phyloP scores from a whole-genome alignment of 2,113 vertebrate species.

The Myrmophylax atrothorax region DNA sequence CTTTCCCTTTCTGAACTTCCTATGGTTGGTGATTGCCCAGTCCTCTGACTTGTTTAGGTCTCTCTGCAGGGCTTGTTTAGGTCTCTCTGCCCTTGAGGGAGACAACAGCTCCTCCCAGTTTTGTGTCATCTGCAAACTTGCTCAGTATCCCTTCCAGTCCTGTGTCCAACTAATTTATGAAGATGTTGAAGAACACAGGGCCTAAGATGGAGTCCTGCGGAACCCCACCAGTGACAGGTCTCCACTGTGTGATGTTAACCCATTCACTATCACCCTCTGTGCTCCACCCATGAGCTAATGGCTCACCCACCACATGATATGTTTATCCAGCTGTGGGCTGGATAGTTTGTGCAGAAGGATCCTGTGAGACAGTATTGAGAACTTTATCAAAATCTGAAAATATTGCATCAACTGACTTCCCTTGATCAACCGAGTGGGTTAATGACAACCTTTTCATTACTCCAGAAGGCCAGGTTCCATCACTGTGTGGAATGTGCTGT shows the following conservation, averaged over 20 bases:
- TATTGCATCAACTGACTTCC: not conserved
- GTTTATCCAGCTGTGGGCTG: not conserved
- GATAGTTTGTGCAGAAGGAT: not conserved
- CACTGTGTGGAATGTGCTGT: not conserved
- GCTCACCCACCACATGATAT: not conserved
- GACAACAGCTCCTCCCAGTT: not conserved
- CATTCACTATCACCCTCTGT: not conserved
- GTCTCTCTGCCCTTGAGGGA: not conserved
- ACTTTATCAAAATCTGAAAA: not conserved
- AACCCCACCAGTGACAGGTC: not conserved
- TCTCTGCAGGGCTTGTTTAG: not conserved
- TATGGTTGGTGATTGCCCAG: not conserved
- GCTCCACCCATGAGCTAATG: not conserved
- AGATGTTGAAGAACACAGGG: not conserved
- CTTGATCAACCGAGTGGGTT: not conserved
- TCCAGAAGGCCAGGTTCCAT: not conserved
- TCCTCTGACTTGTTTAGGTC: not conserved
- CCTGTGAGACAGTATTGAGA: accelerated
- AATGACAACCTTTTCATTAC: not conserved
- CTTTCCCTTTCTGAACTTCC: not conserved
- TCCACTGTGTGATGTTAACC: not conserved
- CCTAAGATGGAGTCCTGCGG: too few species aligned
- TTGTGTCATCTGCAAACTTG: not conserved
- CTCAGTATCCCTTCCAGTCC: not conserved
- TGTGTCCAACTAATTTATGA: not conserved